A percentile compares a stretch with the other conserved stretches of the same genome.
These are phyloP conservation scores for Plectropomus leopardus DNA, from an alignment of 2,113 vertebrate genomes.

Conservation along the genomic window DNA sequence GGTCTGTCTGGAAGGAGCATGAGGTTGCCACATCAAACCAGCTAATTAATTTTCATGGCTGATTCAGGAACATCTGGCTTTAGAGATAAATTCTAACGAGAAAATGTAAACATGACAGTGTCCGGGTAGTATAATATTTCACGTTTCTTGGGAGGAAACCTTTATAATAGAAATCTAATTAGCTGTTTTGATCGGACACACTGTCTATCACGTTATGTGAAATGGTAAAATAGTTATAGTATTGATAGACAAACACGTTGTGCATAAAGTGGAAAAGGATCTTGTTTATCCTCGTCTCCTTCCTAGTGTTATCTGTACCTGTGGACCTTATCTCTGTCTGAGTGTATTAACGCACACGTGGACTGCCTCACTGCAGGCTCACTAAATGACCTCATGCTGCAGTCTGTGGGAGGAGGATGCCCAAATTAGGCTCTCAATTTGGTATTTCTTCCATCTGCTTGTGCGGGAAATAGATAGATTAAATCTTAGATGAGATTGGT, in stretches of 20 bases:
- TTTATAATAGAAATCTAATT: conserved; percentile 59
- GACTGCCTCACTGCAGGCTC: conserved; percentile 51
- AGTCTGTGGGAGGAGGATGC: conserved; percentile 54
- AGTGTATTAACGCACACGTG: conserved; percentile 51
- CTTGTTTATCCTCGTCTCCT: conserved; percentile 24
- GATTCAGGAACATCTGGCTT: conserved; percentile 81
- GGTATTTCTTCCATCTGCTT: conserved; percentile 66
- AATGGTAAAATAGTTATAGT: conserved; percentile 19
- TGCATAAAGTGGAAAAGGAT: conserved; percentile 18
- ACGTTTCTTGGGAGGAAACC: conserved; percentile 54
- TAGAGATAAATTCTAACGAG: conserved; percentile 77
- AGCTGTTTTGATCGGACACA: conserved; percentile 49
- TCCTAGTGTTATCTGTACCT: conserved; percentile 45
- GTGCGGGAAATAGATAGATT: conserved; percentile 79
- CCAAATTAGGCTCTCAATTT: conserved; percentile 65
- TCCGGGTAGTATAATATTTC: conserved; percentile 55
- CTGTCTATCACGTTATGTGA: conserved; percentile 19
- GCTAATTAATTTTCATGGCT: conserved; percentile 83
- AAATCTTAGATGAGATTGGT: conserved; percentile 75
- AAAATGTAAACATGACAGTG: conserved; percentile 79
- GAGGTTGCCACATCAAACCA: conserved; percentile 80
- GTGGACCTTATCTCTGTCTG: conserved; percentile 48
- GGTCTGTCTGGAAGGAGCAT: conserved; percentile 77
- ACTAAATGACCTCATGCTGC: conserved; percentile 68
- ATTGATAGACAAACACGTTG: not conserved